phyloP scores from a whole-genome alignment of 2,888 invertebrate species.

The Calephelis perditalis region DNA sequence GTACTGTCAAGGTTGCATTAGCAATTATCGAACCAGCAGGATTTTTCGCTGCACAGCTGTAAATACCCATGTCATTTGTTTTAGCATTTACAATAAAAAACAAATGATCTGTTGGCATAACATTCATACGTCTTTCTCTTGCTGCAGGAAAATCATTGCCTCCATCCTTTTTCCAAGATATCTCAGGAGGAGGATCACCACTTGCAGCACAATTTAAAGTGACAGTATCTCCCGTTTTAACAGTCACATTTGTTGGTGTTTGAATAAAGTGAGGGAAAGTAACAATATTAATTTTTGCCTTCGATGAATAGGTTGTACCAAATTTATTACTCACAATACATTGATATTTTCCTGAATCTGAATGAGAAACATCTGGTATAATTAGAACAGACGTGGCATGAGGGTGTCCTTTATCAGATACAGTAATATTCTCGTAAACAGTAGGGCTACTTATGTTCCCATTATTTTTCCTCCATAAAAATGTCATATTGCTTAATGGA shows the following conservation, averaged over 20 bases:
- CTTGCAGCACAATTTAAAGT: conserved; percentile 93
- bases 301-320: conserved; percentile 92
- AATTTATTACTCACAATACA: conserved; percentile 94
- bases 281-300: conserved; percentile 91
- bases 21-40: conserved; percentile 91
- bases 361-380: conserved; percentile 86
- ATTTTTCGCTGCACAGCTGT: conserved; percentile 95
- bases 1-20: conserved; percentile 90
- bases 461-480: conserved; percentile 94
- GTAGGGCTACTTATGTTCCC: conserved; percentile 64
- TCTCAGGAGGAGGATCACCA: conserved; percentile 92
- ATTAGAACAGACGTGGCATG: conserved; percentile 85
- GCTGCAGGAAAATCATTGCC: conserved; percentile 97
- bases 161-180: conserved; percentile 95
- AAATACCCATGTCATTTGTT: conserved; percentile 92
- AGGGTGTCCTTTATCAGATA: conserved; percentile 76
- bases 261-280: conserved; percentile 92
- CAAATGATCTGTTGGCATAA: conserved; percentile 93
- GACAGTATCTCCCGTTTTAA: conserved; percentile 90
- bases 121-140: conserved; percentile 93
- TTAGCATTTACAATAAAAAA: conserved; percentile 96
- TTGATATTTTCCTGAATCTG: conserved; percentile 93
- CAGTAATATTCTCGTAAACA: conserved; percentile 64
- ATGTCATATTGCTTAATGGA: conserved; percentile 84
- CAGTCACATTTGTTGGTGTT: conserved; percentile 89